Evolutionary conservation across 2,113 vertebrate species (phyloP).

Genomic region (Callospermophilus lateralis): DNA sequence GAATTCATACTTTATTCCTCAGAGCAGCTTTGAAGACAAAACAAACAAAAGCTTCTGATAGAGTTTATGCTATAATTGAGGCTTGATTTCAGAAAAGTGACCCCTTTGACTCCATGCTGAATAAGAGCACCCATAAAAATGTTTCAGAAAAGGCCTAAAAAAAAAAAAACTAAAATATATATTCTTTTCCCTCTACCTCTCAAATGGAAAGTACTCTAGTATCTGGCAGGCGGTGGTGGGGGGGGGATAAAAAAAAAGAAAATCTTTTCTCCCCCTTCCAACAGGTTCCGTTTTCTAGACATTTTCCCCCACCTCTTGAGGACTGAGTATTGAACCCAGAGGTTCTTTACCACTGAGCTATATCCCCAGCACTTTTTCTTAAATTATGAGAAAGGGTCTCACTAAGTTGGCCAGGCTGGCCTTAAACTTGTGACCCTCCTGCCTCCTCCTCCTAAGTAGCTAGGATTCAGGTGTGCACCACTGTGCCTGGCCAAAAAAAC

Average conservation of each 20-base stretch:
- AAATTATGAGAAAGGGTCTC: not conserved
- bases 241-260: not conserved
- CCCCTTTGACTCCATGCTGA: not conserved
- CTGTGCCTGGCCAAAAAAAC: not conserved
- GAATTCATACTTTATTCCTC: not conserved
- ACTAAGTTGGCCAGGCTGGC: not conserved
- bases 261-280: not conserved
- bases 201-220: not conserved
- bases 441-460: not conserved
- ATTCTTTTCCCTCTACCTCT: not conserved
- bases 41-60: not conserved
- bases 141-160: not conserved
- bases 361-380: not conserved
- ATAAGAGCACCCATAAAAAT: conserved; percentile 12
- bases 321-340: not conserved
- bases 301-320: not conserved
- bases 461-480: not conserved
- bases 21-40: not conserved
- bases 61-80: not conserved
- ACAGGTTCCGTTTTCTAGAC: not conserved
- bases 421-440: not conserved
- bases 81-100: not conserved
- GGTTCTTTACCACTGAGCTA: not conserved
- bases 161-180: not conserved
- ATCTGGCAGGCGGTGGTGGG: not conserved